Evolutionary conservation across 2,888 invertebrate species (phyloP).

Genomic region (Pollenia angustigena): DNA sequence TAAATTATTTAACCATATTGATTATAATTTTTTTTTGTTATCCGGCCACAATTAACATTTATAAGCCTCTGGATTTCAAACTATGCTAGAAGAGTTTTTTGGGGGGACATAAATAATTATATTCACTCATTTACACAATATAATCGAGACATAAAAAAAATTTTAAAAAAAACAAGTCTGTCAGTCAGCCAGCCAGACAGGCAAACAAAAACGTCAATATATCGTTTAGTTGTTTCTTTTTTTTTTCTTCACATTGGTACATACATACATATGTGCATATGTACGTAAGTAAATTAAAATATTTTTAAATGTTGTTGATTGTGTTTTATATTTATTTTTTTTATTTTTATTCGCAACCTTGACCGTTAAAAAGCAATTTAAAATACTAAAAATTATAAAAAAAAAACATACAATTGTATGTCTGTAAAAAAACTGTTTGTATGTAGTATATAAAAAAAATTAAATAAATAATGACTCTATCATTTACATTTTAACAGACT

Average conservation of each 20-base stretch:
- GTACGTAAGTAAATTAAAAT: slow-evolving; percentile 20
- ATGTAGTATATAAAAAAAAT: neutral
- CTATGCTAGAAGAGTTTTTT: neutral
- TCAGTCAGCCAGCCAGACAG: slow-evolving; percentile 10
- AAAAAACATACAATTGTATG: slow-evolving; percentile 19
- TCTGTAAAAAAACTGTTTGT: slow-evolving; percentile 25
- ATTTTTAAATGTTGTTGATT: slow-evolving; percentile 40
- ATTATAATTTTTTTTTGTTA: slow-evolving; percentile 18
- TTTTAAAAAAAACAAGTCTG: neutral
- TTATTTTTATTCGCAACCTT: slow-evolving; percentile 77
- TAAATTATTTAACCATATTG: neutral
- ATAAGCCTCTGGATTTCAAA: neutral
- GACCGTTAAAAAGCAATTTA: slow-evolving; percentile 81
- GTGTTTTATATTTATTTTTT: slow-evolving; percentile 35
- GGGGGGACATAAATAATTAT: neutral
- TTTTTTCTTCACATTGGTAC: slow-evolving; percentile 19
- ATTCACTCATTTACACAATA: neutral
- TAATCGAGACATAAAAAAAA: slow-evolving; percentile 12
- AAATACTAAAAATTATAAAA: slow-evolving; percentile 54
- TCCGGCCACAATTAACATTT: slow-evolving; percentile 54
- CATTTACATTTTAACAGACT: neutral
- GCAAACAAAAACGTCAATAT: slow-evolving; percentile 61
- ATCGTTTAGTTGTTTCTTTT: slow-evolving; percentile 37
- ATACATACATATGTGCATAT: too few relatives aligned
- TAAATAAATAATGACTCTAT: slow-evolving; percentile 29